A percentile compares a stretch with the other conserved stretches of the same genome.
Evolutionary conservation across 2,888 invertebrate genomes (phyloP).

Genomic region (Apamea monoglypha): DNA sequence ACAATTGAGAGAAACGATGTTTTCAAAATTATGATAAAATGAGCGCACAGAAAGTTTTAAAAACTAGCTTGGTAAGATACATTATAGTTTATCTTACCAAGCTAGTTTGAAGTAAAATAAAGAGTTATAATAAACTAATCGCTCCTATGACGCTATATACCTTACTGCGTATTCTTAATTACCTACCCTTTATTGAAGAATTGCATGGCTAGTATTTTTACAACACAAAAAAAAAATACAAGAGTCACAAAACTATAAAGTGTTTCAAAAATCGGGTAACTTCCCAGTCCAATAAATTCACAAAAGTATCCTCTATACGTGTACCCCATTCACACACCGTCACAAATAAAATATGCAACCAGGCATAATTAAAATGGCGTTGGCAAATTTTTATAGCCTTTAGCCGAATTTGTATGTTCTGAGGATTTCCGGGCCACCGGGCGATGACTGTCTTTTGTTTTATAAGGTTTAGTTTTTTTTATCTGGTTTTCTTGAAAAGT

Average conservation of each 20-base stretch:
- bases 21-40: neutral
- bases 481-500: constrained; percentile 21
- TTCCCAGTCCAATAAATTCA: too few relatives aligned
- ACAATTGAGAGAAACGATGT: neutral
- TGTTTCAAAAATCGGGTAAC: neutral
- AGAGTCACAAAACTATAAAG: neutral
- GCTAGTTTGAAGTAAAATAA: neutral
- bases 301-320: constrained; percentile 2
- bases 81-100: neutral
- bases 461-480: neutral
- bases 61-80: too few relatives aligned
- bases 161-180: neutral
- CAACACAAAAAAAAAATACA: neutral
- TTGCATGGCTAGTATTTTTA: neutral
- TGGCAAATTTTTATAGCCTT: constrained; percentile 70
- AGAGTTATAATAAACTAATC: neutral
- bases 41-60: neutral
- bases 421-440: constrained; percentile 72
- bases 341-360: constrained; percentile 43
- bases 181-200: neutral
- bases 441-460: constrained; percentile 58
- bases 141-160: neutral
- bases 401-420: constrained; percentile 69
- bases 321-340: neutral
- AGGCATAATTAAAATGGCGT: constrained; percentile 50